A percentile compares a stretch with the other conserved stretches of the same genome.
Conservation (phyloP, 2,797 vertebrate genomes). For the Synaphobranchus kaupii region DNA sequence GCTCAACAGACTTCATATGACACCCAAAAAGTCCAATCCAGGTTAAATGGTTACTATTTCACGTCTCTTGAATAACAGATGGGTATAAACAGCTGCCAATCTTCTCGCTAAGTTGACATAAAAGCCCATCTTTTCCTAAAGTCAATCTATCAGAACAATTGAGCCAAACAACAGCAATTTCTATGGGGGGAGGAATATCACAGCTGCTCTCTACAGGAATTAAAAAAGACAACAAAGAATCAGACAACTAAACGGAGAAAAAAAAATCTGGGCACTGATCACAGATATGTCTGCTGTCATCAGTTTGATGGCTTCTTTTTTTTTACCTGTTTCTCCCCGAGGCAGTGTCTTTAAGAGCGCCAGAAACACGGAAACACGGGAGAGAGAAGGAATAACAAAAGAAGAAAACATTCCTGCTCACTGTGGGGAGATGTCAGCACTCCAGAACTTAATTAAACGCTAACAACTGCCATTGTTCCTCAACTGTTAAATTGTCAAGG, state of each 20-base stretch:
- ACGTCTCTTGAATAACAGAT: not conserved
- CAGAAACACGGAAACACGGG: slow-evolving; percentile 56
- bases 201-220: slow-evolving; percentile 62
- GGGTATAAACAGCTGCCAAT: not conserved
- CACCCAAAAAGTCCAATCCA: not conserved
- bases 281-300: slow-evolving; percentile 62
- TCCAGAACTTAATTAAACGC: slow-evolving; percentile 69
- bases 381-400: slow-evolving; percentile 63
- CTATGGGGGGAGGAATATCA: slow-evolving; percentile 63
- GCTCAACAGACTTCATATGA: slow-evolving; percentile 46
- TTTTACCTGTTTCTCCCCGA: slow-evolving; percentile 71
- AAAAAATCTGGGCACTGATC: slow-evolving; percentile 55
- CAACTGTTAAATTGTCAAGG: slow-evolving; percentile 50
- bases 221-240: slow-evolving; percentile 48
- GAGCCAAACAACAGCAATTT: slow-evolving; percentile 68
- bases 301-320: slow-evolving; percentile 62
- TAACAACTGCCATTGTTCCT: slow-evolving; percentile 56
- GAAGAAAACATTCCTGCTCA: slow-evolving; percentile 59
- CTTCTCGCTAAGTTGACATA: not conserved
- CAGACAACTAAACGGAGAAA: slow-evolving; percentile 50
- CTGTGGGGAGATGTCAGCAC: slow-evolving; percentile 60
- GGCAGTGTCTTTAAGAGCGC: slow-evolving; percentile 63
- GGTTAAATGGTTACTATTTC: not conserved
- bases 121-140: not conserved
- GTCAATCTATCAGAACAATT: slow-evolving; percentile 71